Base-by-base conservation (phyloP, 1,140 invertebrate species). In the Bombus breviceps region DNA sequence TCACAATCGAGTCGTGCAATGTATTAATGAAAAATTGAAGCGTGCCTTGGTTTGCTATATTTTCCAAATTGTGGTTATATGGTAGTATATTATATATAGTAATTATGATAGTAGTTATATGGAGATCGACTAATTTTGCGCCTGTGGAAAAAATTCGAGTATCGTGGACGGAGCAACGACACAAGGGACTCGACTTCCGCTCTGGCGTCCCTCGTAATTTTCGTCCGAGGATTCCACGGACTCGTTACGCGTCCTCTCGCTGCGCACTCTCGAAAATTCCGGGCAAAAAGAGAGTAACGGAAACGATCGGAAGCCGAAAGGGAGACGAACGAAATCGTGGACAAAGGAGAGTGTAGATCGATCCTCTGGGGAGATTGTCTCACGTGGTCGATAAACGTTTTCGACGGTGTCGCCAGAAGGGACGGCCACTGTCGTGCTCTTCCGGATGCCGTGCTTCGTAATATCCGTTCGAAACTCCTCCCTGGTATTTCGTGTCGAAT, bases 371-470 rank as follows among this genome's bases (percentile, higher is more conserved):
- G n/a, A 47, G 28, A 47, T 34, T n/a, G 32, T 53, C 47, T 53
- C 47, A 53, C 47, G 47, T 22, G 22, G 28, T 74, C 28, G 39
- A 28, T 32, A 10, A 57, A n/a, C 25, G 43, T 59, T 22, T 47
- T 39, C 53, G 34, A 59, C 32, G 3, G 39, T 18, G 39, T 43
- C 71, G 22, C 37, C 69, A 39, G 37, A 15, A 71, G 59, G 57
- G 28, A 59, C 57, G 57, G 28, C 57, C 57, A 28, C 62, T 10
- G 69, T 28, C 22, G 53, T 57, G 32, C 6, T 15, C 47, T 59
- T 71, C 66, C 66, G 66, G 43, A 71, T 59, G 47, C 22, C 79
- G 79, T 71, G 43, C 28, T 72, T 81, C 79, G 79, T 41, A 72
- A 81, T 81, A 72, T 81, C 79, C 79, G 43, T 25, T 43, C 34